Conservation (phyloP, 2,797 vertebrate species). For the Chiloscyllium punctatum region DNA sequence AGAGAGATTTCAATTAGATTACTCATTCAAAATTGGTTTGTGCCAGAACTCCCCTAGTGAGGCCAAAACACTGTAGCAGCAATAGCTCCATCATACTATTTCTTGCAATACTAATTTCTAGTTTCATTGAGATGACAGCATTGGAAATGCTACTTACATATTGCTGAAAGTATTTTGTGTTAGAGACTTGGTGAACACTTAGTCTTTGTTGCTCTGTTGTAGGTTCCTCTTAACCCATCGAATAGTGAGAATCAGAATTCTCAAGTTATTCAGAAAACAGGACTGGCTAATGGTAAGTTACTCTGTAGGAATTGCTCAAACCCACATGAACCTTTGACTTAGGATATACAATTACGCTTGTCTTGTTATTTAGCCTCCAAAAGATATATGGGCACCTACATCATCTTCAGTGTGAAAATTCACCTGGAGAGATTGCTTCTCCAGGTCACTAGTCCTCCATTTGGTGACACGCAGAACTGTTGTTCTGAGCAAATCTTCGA, state of each 20-base stretch:
- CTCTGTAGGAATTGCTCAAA: neutral
- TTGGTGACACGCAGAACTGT: neutral
- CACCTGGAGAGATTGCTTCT: neutral
- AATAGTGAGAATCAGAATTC: neutral
- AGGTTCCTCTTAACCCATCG: slow-evolving; percentile 18
- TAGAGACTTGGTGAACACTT: neutral
- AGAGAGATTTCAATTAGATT: neutral
- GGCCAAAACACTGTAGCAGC: neutral
- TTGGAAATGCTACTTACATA: neutral
- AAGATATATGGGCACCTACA: neutral
- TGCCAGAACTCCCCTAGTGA: neutral
- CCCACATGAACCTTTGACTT: neutral
- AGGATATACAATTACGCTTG: neutral
- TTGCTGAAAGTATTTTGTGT: no score
- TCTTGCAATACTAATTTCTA: neutral
- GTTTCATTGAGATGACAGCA: neutral
- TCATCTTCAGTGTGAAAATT: neutral
- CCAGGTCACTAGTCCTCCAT: neutral
- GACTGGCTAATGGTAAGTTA: neutral
- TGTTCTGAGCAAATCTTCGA: neutral
- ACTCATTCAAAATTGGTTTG: neutral
- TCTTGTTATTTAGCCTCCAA: neutral
- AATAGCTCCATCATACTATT: neutral
- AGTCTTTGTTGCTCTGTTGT: neutral
- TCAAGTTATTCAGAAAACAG: neutral